These are phyloP conservation scores for Hyles euphorbiae DNA, from an alignment of 1,140 invertebrate genomes.

Conservation along the genomic window DNA sequence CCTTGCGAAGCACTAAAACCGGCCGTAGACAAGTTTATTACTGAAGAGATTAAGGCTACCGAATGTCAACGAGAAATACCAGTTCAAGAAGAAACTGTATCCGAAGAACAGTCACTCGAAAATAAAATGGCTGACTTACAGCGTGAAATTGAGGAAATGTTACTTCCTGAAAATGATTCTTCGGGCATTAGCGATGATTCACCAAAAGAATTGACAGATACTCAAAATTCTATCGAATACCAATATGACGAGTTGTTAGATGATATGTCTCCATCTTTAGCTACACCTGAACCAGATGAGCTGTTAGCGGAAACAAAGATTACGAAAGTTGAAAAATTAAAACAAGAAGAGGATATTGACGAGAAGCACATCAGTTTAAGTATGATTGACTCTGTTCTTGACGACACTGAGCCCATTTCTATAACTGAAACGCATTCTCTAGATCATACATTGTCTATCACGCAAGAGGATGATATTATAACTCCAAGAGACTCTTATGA, in stretches of 20 bases:
- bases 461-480: slow-evolving; percentile 19
- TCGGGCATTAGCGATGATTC: slow-evolving; percentile 46
- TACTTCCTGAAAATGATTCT: slow-evolving; percentile 62
- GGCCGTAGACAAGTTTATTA: slow-evolving; percentile 3
- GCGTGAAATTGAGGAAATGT: slow-evolving; percentile 69
- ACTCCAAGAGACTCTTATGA: slow-evolving; percentile 4
- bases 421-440: slow-evolving; percentile 19
- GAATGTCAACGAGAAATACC: slow-evolving; percentile 12
- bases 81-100: slow-evolving; percentile 31
- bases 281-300: slow-evolving; percentile 52
- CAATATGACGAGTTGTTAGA: slow-evolving; percentile 49
- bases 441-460: slow-evolving; percentile 16
- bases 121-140: slow-evolving; percentile 70
- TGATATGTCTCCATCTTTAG: slow-evolving; percentile 50
- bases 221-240: slow-evolving; percentile 43
- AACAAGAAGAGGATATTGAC: slow-evolving; percentile 13
- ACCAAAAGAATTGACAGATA: slow-evolving; percentile 48
- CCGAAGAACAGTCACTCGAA: slow-evolving; percentile 61
- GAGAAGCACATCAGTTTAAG: slow-evolving; percentile 33
- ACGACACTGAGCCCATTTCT: slow-evolving; percentile 26
- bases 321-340: not conserved
- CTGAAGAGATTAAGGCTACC: slow-evolving; percentile 12
- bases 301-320: slow-evolving; percentile 9
- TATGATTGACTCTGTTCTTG: slow-evolving; percentile 30
- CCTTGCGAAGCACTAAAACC: not conserved